Evolutionary conservation across 2,113 vertebrate species (phyloP), one percentile per base, ranked within the genome.

Genomic region (Lipophrys pholis): DNA sequence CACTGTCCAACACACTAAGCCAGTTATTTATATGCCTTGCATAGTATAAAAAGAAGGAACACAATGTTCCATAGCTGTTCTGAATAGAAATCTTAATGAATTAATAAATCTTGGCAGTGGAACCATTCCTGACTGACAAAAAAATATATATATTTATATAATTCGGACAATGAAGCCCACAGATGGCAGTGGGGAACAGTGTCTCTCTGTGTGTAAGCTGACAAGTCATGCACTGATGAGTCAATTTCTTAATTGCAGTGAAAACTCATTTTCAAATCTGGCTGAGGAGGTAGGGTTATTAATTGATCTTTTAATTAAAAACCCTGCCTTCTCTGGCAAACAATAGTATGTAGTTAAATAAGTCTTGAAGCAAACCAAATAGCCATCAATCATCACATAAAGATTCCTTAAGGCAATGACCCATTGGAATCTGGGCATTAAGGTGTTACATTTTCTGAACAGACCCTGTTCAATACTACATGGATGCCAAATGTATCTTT

Each of bases 181-280:
- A 92, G 91, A 92, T 91, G 85, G 89, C 79, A 84, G 69, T 80
- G 71, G 69, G 81, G 91, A 93, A 88, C 78, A 84, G 80, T 89
- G 88, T 88, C 83, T 92, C 84, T 92, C 21, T 30, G 90, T 91
- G 91, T 91, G 88, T 90, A 92, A 90, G 90, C 92, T 92, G 93
- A 94, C 93, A 94, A 94, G 94, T 94, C 91, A 93, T 82, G 91
- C 91, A 91, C 91, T 91, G 92, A 93, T 94, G 92, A 93, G 90
- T 91, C 87, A 83, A 90, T 92, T 91, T 88, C 87, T 86, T 93
- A 92, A 93, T 94, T 91, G 87, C 84, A 83, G 87, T 90, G 88
- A 90, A 91, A 94, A 88, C 92, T 87, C 82, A 87, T 90, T 92
- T 92, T 88, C 84, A 88, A 84, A 90, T 88, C 86, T 85, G 90